A percentile compares a stretch with the other conserved stretches of the same genome.
Conservation (phyloP, 2,888 invertebrate species). For the Drosophila emarginata region DNA sequence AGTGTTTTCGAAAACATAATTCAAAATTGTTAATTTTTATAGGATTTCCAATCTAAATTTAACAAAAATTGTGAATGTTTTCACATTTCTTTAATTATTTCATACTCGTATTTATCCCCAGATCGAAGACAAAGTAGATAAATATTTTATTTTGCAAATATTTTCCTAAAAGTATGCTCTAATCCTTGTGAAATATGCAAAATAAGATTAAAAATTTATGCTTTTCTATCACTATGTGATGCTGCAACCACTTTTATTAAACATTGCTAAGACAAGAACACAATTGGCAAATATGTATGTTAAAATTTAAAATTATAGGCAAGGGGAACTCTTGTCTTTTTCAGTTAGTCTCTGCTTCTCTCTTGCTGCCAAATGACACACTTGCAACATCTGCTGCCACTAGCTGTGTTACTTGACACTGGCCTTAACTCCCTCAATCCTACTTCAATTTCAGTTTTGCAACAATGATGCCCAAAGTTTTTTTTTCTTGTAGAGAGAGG, state of each 20-base stretch:
- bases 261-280: neutral
- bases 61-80: no score
- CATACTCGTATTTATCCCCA: no score
- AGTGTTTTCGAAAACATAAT: no score
- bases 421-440: slow-evolving; percentile 2
- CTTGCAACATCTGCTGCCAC: slow-evolving; percentile 8
- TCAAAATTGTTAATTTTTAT: no score
- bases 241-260: neutral
- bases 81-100: no score
- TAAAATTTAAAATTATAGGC: neutral
- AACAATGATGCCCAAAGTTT: slow-evolving; percentile 5
- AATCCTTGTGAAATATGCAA: no score
- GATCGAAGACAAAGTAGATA: no score
- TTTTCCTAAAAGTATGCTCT: no score
- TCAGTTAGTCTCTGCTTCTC: neutral
- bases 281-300: neutral
- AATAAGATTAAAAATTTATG: neutral
- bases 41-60: no score
- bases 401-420: slow-evolving; percentile 14
- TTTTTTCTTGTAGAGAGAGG: neutral
- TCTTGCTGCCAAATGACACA: slow-evolving; percentile 6
- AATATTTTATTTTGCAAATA: no score
- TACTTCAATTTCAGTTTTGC: slow-evolving; percentile 7
- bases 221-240: neutral
- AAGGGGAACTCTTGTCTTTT: neutral